Base-by-base conservation (phyloP, 2,797 vertebrate species). In the Lophotriccus pileatus region DNA sequence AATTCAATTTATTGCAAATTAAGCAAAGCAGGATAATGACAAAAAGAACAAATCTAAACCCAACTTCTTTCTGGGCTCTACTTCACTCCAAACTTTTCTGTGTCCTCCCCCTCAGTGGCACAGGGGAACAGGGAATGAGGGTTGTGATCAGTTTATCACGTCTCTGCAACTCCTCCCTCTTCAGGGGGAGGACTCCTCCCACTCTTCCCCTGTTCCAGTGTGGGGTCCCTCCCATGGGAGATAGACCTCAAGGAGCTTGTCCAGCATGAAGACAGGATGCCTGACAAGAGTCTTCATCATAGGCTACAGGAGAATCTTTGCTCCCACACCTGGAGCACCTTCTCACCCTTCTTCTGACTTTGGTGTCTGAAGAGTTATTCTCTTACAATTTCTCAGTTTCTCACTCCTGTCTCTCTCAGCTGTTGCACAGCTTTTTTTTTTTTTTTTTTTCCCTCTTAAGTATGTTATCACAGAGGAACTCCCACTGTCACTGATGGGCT, bases 301-400 rank as follows among this genome's bases (percentile, higher is more conserved):
- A 0, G 21, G 9, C 69, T 49, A 43, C 15, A 44, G 32, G 14
- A 12, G 43, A 62, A 66, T 17, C 41, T 56, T 25, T n/a, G 47
- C 20, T 70, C 63, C 0, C 0, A 10, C 0, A 1, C 17, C 56
- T 24, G 16, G 10, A 75, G 8, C 5, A 1, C 2, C 11, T 85
- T 32, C 22, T 78, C 43, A 8, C 9, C 7, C 11, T 58, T 53
- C 28, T 69, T 36, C 20, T 53, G 60, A 20, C 22, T 25, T 46
- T 1, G 0, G 10, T 17, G 37, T 30, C 39, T 60, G 27, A 32
- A 27, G 44, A 12, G 30, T 8, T 34, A 5, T 19, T 27, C 22
- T 52, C 11, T 82, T 43, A 27, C 28, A 34, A 7, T 14, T 14
- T 46, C 47, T 67, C 28, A 34, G 6, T 14, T 14, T 46, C 47